These are phyloP conservation scores for Leuciscus waleckii DNA, from an alignment of 2,797 vertebrate genomes.

Conservation along the genomic window DNA sequence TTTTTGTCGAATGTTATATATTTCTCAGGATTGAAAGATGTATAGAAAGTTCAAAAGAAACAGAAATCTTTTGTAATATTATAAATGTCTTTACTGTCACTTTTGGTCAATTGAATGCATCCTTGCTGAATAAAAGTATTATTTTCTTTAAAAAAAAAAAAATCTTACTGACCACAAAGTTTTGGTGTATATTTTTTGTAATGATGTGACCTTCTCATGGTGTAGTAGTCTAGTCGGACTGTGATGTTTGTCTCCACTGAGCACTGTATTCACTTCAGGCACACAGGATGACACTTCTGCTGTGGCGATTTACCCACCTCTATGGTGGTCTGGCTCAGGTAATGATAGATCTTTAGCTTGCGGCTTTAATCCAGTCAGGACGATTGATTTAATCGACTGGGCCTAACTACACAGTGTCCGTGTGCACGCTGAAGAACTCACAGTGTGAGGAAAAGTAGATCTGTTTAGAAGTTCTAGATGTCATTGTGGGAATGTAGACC, in stretches of 20 bases:
- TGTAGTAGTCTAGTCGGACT: not conserved
- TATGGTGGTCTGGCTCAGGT: constrained; percentile 66
- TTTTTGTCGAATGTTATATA: not conserved
- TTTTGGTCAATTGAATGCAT: not conserved
- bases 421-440: constrained; percentile 4
- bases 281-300: constrained; percentile 71
- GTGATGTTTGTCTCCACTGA: constrained; percentile 37
- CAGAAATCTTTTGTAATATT: not conserved
- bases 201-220: not conserved
- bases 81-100: not conserved
- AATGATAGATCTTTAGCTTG: constrained; percentile 16
- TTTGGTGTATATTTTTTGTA: not conserved
- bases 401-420: not conserved
- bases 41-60: not conserved
- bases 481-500: constrained; percentile 3
- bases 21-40: not conserved
- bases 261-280: constrained; percentile 68
- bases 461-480: not conserved
- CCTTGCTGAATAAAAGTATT: not conserved
- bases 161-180: not conserved
- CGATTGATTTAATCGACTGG: constrained; percentile 15
- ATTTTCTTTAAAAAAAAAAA: not conserved
- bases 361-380: constrained; percentile 3
- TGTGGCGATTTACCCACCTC: constrained; percentile 58
- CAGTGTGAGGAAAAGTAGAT: constrained; percentile 3